Conservation (phyloP, 1,140 invertebrate species). For the Hylaeus volcanicus region DNA sequence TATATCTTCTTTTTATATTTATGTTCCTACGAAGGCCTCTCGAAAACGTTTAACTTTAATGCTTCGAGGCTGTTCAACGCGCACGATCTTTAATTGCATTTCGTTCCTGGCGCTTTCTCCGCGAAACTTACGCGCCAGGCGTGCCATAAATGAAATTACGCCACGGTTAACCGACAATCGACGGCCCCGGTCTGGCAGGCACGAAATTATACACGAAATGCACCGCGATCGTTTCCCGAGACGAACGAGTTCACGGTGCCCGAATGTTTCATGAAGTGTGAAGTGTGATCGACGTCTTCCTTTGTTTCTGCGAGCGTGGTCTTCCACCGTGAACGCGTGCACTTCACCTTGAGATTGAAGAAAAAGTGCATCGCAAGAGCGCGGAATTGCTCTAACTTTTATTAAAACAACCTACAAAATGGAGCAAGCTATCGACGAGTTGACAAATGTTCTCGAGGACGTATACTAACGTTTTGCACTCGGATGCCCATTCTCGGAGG, state of each 20-base stretch:
- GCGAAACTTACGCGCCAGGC: background rate
- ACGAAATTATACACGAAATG: constrained; percentile 49
- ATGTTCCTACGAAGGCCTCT: too few species aligned
- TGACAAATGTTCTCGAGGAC: too few species aligned
- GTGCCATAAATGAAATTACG: constrained; percentile 46
- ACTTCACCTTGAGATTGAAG: constrained; percentile 55
- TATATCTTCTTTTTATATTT: too few species aligned
- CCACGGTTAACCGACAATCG: constrained; percentile 53
- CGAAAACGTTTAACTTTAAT: too few species aligned
- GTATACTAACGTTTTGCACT: too few species aligned
- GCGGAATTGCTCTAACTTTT: too few species aligned
- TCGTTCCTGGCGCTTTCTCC: constrained; percentile 44
- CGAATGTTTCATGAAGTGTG: constrained; percentile 38
- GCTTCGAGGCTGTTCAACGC: too few species aligned
- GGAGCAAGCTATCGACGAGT: too few species aligned
- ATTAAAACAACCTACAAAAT: too few species aligned
- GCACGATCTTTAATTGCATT: background rate
- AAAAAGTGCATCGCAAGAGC: too few species aligned
- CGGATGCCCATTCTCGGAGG: too few species aligned
- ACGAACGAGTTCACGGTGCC: constrained; percentile 52
- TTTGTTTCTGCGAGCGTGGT: constrained; percentile 41
- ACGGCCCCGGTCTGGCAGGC: constrained; percentile 13
- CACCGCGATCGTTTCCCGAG: constrained; percentile 25
- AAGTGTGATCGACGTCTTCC: constrained; percentile 57
- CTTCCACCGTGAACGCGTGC: constrained; percentile 28